Percentiles rank a stretch among this genome's conserved stretches.
Conservation (phyloP, 2,888 invertebrate species). For the Alentia gelatinosa region DNA sequence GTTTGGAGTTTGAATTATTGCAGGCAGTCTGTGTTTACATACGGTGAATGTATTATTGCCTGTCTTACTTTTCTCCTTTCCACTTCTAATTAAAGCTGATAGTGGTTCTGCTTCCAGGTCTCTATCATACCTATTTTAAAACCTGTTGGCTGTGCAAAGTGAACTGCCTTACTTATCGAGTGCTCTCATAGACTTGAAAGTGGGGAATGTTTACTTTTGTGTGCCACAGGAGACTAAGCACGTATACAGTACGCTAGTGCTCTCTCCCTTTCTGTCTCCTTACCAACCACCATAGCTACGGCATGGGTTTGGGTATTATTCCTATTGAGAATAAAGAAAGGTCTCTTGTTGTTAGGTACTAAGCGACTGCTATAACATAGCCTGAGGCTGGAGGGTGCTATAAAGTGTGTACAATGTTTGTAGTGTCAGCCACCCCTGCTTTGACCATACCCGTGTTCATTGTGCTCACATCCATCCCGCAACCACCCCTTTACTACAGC, state of each 20-base stretch:
- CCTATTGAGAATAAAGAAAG: background rate
- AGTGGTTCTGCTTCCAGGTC: too few species aligned
- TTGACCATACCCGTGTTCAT: background rate
- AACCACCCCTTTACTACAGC: background rate
- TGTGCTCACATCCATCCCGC: background rate
- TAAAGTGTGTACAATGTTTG: background rate
- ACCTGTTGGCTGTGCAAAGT: too few species aligned
- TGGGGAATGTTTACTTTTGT: too few species aligned
- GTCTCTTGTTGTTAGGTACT: background rate
- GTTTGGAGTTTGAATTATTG: background rate
- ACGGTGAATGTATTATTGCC: too few species aligned
- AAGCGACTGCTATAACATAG: conserved; percentile 22
- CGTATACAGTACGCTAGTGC: background rate
- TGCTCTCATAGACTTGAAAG: too few species aligned
- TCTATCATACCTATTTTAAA: too few species aligned
- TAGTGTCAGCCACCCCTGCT: background rate
- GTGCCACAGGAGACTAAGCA: background rate
- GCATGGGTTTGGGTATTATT: conserved; percentile 5
- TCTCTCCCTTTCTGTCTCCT: conserved; percentile 21
- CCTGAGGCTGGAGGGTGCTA: background rate
- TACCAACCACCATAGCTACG: conserved; percentile 46
- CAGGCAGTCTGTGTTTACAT: background rate
- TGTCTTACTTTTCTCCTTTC: too few species aligned
- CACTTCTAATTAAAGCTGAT: too few species aligned
- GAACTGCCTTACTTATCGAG: too few species aligned